phyloP scores from a whole-genome alignment of 2,888 invertebrate genomes.

The Gortyna flavago region DNA sequence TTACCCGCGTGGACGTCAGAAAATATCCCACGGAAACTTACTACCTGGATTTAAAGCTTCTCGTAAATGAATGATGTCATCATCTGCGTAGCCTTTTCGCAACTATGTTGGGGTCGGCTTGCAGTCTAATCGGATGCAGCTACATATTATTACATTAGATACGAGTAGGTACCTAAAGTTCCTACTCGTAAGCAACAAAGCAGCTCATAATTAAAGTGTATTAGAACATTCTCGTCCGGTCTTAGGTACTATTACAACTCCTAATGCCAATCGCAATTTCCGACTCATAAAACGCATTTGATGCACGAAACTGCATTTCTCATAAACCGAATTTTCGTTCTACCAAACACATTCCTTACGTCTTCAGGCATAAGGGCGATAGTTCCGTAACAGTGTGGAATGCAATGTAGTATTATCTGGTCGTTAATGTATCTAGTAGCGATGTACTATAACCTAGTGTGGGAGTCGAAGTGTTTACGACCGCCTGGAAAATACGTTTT shows the following conservation, averaged over 20 bases:
- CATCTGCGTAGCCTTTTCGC: not conserved
- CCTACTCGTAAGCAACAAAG: conserved; percentile 16
- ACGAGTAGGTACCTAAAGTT: not conserved
- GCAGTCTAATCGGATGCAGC: not conserved
- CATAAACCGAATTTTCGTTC: conserved; percentile 35
- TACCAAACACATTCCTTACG: conserved; percentile 39
- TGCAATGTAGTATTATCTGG: conserved; percentile 60
- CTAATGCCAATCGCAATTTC: conserved; percentile 74
- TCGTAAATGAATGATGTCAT: not conserved
- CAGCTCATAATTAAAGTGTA: conserved; percentile 40
- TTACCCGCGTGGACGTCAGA: not conserved
- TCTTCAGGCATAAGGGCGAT: conserved; percentile 11
- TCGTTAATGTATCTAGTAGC: conserved; percentile 65
- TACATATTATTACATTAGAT: not conserved
- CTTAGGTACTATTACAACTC: conserved; percentile 71
- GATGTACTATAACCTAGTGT: conserved; percentile 62
- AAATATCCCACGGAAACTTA: not conserved
- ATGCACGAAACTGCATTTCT: conserved; percentile 67
- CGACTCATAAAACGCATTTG: conserved; percentile 72
- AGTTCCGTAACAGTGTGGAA: conserved; percentile 30
- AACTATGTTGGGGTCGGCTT: not conserved
- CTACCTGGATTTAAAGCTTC: not conserved
- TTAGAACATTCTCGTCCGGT: conserved; percentile 51
- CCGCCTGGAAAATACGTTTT: conserved; percentile 81
- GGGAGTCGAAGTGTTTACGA: conserved; percentile 80